These are phyloP conservation scores for Vireo altiloquus DNA, from an alignment of 2,113 vertebrate species.

Conservation along the genomic window DNA sequence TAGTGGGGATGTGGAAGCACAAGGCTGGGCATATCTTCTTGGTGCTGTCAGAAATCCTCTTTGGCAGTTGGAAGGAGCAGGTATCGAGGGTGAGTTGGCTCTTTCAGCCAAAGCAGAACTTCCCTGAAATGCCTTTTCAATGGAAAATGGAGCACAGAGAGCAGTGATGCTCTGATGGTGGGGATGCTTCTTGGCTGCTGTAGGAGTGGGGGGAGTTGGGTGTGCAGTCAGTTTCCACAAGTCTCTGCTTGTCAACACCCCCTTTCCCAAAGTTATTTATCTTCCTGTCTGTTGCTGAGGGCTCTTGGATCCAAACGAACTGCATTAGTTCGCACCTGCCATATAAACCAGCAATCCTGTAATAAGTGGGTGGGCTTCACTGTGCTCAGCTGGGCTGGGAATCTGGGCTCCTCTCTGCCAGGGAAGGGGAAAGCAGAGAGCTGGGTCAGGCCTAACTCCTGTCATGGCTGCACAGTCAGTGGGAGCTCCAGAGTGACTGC, in stretches of 20 bases:
- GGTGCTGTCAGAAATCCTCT: background rate
- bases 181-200: background rate
- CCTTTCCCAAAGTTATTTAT: constrained; percentile 12
- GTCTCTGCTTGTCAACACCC: constrained; percentile 33
- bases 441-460: background rate
- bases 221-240: background rate
- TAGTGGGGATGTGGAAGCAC: background rate
- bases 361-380: background rate
- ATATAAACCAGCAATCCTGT: background rate
- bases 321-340: constrained; percentile 18
- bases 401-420: background rate
- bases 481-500: background rate
- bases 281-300: constrained; percentile 31
- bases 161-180: background rate
- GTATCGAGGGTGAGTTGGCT: background rate
- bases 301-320: background rate
- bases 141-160: background rate
- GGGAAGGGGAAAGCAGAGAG: background rate
- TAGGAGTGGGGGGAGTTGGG: background rate
- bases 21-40: background rate
- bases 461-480: background rate
- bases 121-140: background rate
- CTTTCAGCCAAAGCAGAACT: background rate
- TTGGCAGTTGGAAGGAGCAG: background rate
- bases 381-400: background rate